These are phyloP conservation scores for Bolborhynchus lineola DNA, from an alignment of 2,113 vertebrate species.

Conservation along the genomic window DNA sequence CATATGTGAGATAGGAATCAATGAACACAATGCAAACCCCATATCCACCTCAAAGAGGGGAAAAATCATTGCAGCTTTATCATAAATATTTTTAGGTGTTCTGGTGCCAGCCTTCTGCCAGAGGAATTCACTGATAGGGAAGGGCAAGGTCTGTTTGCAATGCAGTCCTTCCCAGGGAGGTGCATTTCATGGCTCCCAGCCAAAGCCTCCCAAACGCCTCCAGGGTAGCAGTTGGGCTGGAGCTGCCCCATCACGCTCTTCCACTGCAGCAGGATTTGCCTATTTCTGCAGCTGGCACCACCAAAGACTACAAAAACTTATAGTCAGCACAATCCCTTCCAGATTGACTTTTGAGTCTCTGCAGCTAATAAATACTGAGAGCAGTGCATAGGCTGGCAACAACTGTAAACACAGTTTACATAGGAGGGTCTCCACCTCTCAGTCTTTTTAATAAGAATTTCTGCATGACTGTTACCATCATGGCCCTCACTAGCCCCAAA, in stretches of 20 bases:
- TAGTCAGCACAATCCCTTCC: conserved; percentile 30
- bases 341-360: neutral
- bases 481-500: neutral
- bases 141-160: conserved; percentile 33
- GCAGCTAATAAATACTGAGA: neutral
- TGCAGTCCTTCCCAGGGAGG: neutral
- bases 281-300: conserved; percentile 47
- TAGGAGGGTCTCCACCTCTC: neutral
- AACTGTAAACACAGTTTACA: neutral
- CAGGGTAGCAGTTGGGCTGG: conserved; percentile 6
- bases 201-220: conserved; percentile 22
- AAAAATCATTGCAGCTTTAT: neutral
- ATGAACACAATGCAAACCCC: neutral
- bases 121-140: conserved; percentile 28
- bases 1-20: neutral
- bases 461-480: neutral
- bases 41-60: neutral
- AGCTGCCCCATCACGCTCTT: conserved; percentile 32
- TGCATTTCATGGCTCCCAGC: conserved; percentile 20
- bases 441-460: neutral
- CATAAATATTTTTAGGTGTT: neutral
- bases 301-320: conserved; percentile 31
- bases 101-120: neutral
- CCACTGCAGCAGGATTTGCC: neutral
- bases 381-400: neutral